Evolutionary conservation across 2,113 vertebrate genomes (phyloP).

Genomic region (Charina bottae): DNA sequence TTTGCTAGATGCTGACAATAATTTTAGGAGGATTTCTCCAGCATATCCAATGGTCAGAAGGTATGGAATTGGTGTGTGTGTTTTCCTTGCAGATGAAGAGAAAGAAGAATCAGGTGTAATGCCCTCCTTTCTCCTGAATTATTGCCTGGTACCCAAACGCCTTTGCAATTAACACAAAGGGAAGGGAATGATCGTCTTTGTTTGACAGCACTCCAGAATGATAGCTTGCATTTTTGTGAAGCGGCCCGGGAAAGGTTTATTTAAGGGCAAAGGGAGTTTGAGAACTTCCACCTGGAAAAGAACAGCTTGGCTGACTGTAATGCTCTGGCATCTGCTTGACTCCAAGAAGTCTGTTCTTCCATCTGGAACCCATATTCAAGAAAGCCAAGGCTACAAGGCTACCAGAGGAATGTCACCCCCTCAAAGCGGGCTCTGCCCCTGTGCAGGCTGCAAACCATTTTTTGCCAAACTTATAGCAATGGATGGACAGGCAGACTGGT

Average conservation of each 20-base stretch:
- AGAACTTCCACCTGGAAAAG: constrained; percentile 35
- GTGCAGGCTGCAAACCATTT: not conserved
- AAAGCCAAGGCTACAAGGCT: not conserved
- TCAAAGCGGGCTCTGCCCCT: not conserved
- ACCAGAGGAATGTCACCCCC: constrained; percentile 14
- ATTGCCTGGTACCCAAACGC: not conserved
- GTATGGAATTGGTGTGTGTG: too few species aligned
- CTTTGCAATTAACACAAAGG: not conserved
- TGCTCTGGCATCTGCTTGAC: constrained; percentile 14
- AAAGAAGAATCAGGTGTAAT: not conserved
- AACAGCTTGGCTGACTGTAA: constrained; percentile 7
- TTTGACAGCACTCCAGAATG: constrained; percentile 3
- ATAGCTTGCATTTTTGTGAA: not conserved
- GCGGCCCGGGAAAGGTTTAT: constrained; percentile 13
- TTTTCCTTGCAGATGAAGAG: not conserved
- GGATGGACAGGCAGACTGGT: not conserved
- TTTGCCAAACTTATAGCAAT: not conserved
- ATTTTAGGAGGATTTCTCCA: not conserved
- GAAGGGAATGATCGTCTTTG: not conserved
- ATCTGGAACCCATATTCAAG: constrained; percentile 41
- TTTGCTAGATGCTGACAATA: not conserved
- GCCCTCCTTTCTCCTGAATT: not conserved
- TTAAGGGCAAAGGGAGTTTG: constrained; percentile 24
- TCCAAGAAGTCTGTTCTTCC: constrained; percentile 32
- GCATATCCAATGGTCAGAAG: not conserved